Percentiles rank a stretch among this genome's conserved stretches.
These are phyloP conservation scores for Coreoperca whiteheadi DNA, from an alignment of 2,113 vertebrate species.

Conservation along the genomic window DNA sequence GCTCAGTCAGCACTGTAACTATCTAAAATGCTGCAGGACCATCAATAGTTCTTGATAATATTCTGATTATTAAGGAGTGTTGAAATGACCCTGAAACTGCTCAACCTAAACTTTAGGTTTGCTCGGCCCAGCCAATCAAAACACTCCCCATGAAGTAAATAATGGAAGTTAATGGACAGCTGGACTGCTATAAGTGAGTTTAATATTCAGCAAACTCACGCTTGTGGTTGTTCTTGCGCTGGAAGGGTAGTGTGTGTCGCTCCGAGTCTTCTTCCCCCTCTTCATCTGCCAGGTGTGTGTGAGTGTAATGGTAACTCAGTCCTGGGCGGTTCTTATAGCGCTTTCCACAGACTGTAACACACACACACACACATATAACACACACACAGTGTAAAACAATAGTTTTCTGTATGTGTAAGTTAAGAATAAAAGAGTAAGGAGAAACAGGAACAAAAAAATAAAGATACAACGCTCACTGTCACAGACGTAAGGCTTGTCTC, in stretches of 20 bases:
- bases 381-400: neutral
- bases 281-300: conserved; percentile 95
- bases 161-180: conserved; percentile 19
- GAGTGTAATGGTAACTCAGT: conserved; percentile 96
- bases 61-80: conserved; percentile 26
- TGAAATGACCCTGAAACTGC: conserved; percentile 20
- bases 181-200: neutral
- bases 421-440: neutral
- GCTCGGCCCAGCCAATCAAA: neutral
- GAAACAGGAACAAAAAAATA: conserved; percentile 7
- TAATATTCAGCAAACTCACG: conserved; percentile 84
- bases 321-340: conserved; percentile 96
- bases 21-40: conserved; percentile 28
- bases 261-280: conserved; percentile 93
- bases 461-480: conserved; percentile 89
- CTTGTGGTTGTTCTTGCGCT: conserved; percentile 96
- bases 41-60: conserved; percentile 52
- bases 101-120: conserved; percentile 2
- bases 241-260: conserved; percentile 92
- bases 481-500: conserved; percentile 97
- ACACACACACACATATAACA: conserved; percentile 1
- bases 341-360: conserved; percentile 91
- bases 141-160: neutral
- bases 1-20: conserved; percentile 41
- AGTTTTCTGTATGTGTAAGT: neutral